Evolutionary conservation across 2,888 invertebrate species (phyloP), one percentile per base, ranked within the genome.

Genomic region (Hesperia comma): DNA sequence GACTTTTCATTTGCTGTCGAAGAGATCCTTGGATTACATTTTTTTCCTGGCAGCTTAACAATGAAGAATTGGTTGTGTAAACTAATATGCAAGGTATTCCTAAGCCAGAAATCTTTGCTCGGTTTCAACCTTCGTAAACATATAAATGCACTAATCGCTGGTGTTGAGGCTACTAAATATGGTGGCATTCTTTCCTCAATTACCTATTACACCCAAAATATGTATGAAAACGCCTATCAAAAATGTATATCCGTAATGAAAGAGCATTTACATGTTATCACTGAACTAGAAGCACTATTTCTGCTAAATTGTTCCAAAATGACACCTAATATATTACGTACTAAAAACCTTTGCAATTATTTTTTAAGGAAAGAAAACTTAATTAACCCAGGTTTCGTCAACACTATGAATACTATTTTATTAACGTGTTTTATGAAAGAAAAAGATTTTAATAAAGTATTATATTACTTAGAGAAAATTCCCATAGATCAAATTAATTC

Each of bases 101-200:
- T 82, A 14, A 74, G 85, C 63, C 74, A 74, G 15, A 79, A 79
- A 71, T 78, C 82, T 67, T 84, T 88, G 67, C 70, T 69, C 68
- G 71, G 73, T 62, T 77, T 87, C 51, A 80, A 85, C 19, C 90
- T 95, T 70, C 86, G 92, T 62, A 76, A 83, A 37, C 92, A 94
- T 78, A 88, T 91, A 56, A 86, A 93, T 46, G 81, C 81, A 64
- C 85, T 96, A 2, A 81, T 94, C 60, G 81, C 90, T 57, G 79
- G 94, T 6, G 93, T 95, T 75, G 79, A 91, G 68, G 90, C 93
- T 68, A 95, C 95, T 0, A 92, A 93, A 73, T 89, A 94, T 75
- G 95, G 93, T 0, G 79, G 93, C 21, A 85, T 96, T 41, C 93
- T 95, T 0, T 93, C 93, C 82, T 94, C 94, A n/a, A 93, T 95